phyloP scores from a whole-genome alignment of 2,797 vertebrate species.

The Selene dorsalis region DNA sequence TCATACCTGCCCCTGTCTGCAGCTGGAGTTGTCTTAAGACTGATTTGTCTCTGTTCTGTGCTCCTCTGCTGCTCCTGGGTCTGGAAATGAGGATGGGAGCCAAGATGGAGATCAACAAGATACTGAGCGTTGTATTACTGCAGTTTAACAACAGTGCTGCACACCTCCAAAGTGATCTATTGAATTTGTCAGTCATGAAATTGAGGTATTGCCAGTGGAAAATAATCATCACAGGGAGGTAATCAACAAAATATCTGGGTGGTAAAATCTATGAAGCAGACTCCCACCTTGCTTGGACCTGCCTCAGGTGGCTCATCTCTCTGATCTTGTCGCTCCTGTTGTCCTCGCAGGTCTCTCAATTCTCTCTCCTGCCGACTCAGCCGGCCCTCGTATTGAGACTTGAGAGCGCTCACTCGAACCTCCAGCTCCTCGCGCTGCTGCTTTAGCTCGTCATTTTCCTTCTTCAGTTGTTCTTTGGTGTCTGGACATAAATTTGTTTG shows the following conservation, averaged over 20 bases:
- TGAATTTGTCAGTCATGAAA: not conserved
- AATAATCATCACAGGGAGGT: not conserved
- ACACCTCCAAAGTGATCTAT: not conserved
- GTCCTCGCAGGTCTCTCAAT: constrained; percentile 89
- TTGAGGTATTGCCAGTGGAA: not conserved
- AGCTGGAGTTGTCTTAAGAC: constrained; percentile 92
- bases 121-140: not conserved
- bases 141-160: not conserved
- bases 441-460: constrained; percentile 94
- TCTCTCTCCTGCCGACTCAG: constrained; percentile 94
- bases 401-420: constrained; percentile 93
- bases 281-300: constrained; percentile 88
- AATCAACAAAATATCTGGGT: not conserved
- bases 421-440: constrained; percentile 96
- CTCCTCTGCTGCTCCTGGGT: constrained; percentile 93
- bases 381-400: constrained; percentile 96
- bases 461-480: constrained; percentile 89
- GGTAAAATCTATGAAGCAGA: not conserved
- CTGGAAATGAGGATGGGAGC: constrained; percentile 73
- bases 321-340: constrained; percentile 95
- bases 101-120: not conserved
- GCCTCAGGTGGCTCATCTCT: constrained; percentile 91
- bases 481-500: constrained; percentile 70
- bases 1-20: constrained; percentile 96
- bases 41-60: constrained; percentile 90